A percentile compares a stretch with the other conserved stretches of the same genome.
Evolutionary conservation across 1,140 invertebrate genomes (phyloP).

Genomic region (Zaprionus kolodkinae): DNA sequence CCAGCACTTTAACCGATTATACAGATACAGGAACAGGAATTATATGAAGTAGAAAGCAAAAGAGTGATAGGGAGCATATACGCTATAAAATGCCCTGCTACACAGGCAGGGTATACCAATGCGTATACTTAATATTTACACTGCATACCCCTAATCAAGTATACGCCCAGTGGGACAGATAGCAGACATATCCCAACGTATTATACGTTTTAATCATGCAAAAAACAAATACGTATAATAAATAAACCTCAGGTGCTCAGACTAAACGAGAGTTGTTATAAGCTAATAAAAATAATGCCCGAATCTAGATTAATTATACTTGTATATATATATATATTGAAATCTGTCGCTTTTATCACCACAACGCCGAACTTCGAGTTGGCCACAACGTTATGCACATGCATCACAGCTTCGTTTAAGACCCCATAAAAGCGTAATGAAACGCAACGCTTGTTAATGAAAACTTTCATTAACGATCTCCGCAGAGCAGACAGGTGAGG

Average conservation of each 20-base stretch:
- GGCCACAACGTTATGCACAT: constrained; percentile 29
- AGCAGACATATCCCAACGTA: neutral
- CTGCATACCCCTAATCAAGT: neutral
- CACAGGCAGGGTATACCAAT: neutral
- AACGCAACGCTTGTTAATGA: constrained; percentile 68
- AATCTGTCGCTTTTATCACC: constrained; percentile 31
- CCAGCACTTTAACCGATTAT: constrained; percentile 9
- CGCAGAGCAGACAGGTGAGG: neutral
- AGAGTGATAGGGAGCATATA: neutral
- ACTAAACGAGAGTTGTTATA: neutral
- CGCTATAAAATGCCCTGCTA: no score
- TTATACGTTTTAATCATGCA: neutral
- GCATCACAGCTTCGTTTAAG: constrained; percentile 27
- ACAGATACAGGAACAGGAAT: constrained; percentile 4
- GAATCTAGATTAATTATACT: constrained; percentile 5
- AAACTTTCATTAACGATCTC: constrained; percentile 67
- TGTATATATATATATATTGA: neutral
- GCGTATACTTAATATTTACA: no score
- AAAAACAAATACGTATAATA: no score
- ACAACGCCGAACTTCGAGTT: constrained; percentile 44
- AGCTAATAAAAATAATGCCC: neutral
- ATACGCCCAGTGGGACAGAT: neutral
- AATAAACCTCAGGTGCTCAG: neutral
- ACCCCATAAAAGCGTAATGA: constrained; percentile 51
- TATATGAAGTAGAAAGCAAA: neutral